Evolutionary conservation across 2,113 vertebrate species (phyloP).

Genomic region (Chaenocephalus aceratus): DNA sequence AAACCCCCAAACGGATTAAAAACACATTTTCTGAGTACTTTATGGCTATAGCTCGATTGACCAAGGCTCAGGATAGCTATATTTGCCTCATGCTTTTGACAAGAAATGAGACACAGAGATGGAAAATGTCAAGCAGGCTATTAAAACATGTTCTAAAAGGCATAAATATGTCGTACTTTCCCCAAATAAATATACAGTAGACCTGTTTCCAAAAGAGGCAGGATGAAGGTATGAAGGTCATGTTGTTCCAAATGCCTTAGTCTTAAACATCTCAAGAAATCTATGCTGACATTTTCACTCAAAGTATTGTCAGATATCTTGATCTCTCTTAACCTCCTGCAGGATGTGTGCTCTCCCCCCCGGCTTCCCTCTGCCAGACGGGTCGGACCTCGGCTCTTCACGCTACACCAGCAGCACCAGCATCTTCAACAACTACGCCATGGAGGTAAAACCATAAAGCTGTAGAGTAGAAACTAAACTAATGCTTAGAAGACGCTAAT

Average conservation of each 20-base stretch:
- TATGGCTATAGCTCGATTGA: no score
- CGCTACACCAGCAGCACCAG: constrained; percentile 91
- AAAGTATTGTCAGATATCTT: background rate
- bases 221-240: background rate
- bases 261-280: no score
- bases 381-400: constrained; percentile 85
- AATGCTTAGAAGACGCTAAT: no score
- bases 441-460: constrained; percentile 88
- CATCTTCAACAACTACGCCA: constrained; percentile 93
- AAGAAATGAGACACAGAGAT: background rate
- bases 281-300: background rate
- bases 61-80: background rate
- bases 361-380: constrained; percentile 86
- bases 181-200: background rate
- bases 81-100: background rate
- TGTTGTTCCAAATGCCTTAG: background rate
- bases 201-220: no score
- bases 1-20: no score
- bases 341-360: constrained; percentile 68
- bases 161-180: no score
- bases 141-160: background rate
- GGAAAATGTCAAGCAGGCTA: background rate
- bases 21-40: background rate
- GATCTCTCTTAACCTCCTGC: background rate
- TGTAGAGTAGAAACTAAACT: no score